Base-by-base conservation (phyloP, 2,888 invertebrate species). In the Rotaria macrura region DNA sequence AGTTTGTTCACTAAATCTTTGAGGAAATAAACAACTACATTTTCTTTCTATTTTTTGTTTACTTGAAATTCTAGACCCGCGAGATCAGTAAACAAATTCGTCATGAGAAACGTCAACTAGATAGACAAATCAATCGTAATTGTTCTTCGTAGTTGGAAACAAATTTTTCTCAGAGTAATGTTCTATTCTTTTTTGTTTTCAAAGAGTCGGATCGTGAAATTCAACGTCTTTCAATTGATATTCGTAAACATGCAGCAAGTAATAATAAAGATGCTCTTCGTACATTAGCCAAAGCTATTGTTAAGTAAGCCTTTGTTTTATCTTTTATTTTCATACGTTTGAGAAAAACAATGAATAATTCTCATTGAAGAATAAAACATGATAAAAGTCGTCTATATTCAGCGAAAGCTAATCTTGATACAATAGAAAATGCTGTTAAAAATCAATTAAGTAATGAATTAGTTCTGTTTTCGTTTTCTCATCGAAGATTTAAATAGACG, bases 401-500 rank as follows among this genome's bases (percentile, higher is more conserved):
- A 25, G 79, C 79, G 10, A 79, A 79, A 79, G 79, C 43, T 20
- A 40, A 79, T 40, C 43, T 79, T n/a, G 79, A 79, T 43, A n/a
- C 79, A 43, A 43, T 79, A 4, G 79, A 79, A 43, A 79, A 79
- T 79, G 79, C n/a, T 25, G 79, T 79, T 5, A 79, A 79, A 79
- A 79, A 79, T 79, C 79, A 79, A 79, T 79, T 79, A 79, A 43
- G 79, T 79, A 79, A 23, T 23, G 12, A 0, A 43, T 23, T 57
- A 1, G 4, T 29, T 25, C 5, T 12, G n/a, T 57, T 25, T 6
- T 57, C 10, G 12, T n/a, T n/a, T n/a, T n/a, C n/a, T n/a, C n/a
- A 57, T n/a, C 20, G 23, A 52, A 52, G 23, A 52, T 49, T 49
- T 14, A 14, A 49, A 4, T 49, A 10, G 2, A n/a, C n/a, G n/a